Base-by-base conservation (phyloP, 2,888 invertebrate genomes). In the Dolichomitus sp. region DNA sequence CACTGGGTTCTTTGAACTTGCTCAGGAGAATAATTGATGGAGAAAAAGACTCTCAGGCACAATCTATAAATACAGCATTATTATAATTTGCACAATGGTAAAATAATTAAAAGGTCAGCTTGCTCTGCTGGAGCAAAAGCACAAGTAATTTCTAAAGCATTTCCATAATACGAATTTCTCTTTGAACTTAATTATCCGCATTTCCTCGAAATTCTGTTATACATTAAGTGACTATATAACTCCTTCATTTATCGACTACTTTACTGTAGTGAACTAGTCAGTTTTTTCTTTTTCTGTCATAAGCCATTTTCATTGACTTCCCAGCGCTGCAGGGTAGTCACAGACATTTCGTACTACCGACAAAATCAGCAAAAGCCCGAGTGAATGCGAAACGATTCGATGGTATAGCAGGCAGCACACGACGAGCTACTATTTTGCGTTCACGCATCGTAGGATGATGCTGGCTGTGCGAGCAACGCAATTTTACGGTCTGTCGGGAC, bases 401-500 rank as follows among this genome's bases (percentile, higher is more conserved):
- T 48, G 59, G 17, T 17, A 19, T n/a, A 19, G n/a, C 11, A 40
- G 52, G 59, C 42, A 27, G 65, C 14, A 66, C 57, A 45, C 45
- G 74, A 42, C 17, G 48, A 54, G 68, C 76, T 75, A 50, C 76
- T 79, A 83, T 83, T 83, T 83, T 80, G 83, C 80, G 83, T 83
- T 80, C 37, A 83, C 77, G 80, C 80, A 83, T 83, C 69, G 76
- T 57, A 79, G 76, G 63, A 50, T 42, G 84, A 80, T 72, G 66
- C 30, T 73, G 73, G 70, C 59, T 68, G 70, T 27, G 19, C 68
- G 69, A 81, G 75, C 48, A 81, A 83, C 76, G 81, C 76, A 85
- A 85, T 85, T 85, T 85, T 85, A 80, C 83, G 83, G 81, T 85
- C 83, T 81, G 81, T 70, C 81, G 79, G 68, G 75, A 61, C 61